Percentiles rank a stretch among this genome's conserved stretches.
Evolutionary conservation across 1,140 invertebrate species (phyloP).

Genomic region (Nephila pilipes): DNA sequence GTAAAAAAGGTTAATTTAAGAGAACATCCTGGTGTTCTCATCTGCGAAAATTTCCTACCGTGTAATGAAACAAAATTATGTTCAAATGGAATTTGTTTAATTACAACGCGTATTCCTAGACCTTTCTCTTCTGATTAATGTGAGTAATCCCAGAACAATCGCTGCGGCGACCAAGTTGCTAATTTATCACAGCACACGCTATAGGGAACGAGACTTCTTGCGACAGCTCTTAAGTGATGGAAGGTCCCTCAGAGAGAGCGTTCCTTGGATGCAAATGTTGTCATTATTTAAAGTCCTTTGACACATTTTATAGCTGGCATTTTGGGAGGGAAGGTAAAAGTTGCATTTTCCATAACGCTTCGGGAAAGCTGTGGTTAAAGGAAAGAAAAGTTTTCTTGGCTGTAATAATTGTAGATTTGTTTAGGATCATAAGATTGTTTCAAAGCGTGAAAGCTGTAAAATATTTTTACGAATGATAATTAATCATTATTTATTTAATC

Average conservation of each 20-base stretch:
- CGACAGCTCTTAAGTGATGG: neutral
- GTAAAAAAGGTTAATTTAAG: neutral
- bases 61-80: slow-evolving; percentile 29
- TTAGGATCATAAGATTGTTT: too few relatives aligned
- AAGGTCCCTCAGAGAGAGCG: neutral
- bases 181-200: neutral
- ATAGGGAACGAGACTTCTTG: slow-evolving; percentile 5
- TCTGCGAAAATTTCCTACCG: neutral
- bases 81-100: slow-evolving; percentile 50
- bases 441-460: too few relatives aligned
- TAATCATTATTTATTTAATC: too few relatives aligned
- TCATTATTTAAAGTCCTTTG: slow-evolving; percentile 27
- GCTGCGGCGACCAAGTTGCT: neutral
- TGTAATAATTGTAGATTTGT: too few relatives aligned
- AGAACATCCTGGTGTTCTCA: neutral
- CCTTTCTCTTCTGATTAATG: slow-evolving; percentile 36
- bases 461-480: too few relatives aligned
- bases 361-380: neutral
- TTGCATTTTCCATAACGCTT: neutral
- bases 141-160: neutral
- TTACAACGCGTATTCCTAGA: neutral
- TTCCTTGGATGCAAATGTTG: neutral
- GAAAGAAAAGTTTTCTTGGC: too few relatives aligned
- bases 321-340: neutral
- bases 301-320: slow-evolving; percentile 4